Evolutionary conservation across 2,113 vertebrate genomes (phyloP).

Genomic region (Poecile atricapillus): DNA sequence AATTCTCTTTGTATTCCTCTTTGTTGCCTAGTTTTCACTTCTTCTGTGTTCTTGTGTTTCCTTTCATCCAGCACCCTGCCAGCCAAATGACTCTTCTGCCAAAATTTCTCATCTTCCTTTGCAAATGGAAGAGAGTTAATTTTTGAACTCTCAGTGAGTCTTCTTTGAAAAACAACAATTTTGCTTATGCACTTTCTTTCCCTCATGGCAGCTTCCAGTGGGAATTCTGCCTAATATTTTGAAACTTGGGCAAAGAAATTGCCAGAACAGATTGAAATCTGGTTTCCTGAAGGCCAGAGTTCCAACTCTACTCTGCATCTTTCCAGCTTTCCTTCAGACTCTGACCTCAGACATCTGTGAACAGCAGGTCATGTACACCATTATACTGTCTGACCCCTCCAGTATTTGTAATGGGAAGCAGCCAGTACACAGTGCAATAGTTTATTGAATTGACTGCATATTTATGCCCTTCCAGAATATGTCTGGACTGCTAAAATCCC

Average conservation of each 20-base stretch:
- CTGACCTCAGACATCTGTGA: background rate
- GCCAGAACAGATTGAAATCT: background rate
- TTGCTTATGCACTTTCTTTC: background rate
- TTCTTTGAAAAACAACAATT: background rate
- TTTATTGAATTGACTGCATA: background rate
- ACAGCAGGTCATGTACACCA: background rate
- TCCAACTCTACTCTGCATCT: background rate
- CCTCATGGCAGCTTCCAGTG: background rate
- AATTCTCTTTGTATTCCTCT: background rate
- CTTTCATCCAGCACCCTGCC: background rate
- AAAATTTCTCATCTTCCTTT: background rate
- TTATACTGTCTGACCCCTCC: background rate
- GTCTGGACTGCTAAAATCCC: background rate
- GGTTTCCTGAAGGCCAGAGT: background rate
- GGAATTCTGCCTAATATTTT: background rate
- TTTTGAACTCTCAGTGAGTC: background rate
- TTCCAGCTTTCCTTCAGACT: background rate
- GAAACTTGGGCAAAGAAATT: background rate
- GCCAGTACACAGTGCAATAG: background rate
- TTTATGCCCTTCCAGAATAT: background rate
- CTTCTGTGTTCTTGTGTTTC: slow-evolving; percentile 11
- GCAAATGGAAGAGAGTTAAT: background rate
- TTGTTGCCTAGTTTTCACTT: slow-evolving; percentile 15
- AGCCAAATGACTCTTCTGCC: background rate
- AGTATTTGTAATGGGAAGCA: background rate